phyloP scores from a whole-genome alignment of 1,140 invertebrate genomes.

The Lasioglossum albipes region DNA sequence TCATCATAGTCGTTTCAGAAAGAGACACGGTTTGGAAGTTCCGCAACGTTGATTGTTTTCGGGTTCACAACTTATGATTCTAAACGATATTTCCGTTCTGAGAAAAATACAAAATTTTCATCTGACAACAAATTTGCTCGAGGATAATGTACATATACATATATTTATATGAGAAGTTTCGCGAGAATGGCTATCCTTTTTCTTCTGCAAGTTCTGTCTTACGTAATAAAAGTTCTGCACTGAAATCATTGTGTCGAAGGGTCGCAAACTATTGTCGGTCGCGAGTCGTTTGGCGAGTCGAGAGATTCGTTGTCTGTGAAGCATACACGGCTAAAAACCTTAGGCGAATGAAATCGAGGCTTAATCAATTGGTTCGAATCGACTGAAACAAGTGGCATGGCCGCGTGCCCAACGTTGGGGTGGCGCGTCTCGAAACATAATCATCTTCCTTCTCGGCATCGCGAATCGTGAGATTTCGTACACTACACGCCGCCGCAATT shows the following conservation, averaged over 20 bases:
- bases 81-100: background rate
- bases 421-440: constrained; percentile 32
- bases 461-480: constrained; percentile 33
- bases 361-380: constrained; percentile 42
- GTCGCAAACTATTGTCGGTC: constrained; percentile 21
- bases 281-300: constrained; percentile 33
- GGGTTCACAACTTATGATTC: background rate
- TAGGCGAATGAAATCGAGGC: constrained; percentile 17
- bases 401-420: constrained; percentile 16
- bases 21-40: background rate
- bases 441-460: constrained; percentile 31
- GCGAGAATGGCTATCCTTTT: background rate
- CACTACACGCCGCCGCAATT: constrained; percentile 24
- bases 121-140: constrained; percentile 8
- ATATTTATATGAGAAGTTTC: no score
- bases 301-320: constrained; percentile 58
- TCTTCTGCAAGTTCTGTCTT: constrained; percentile 32
- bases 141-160: background rate
- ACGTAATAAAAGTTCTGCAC: constrained; percentile 9
- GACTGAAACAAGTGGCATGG: constrained; percentile 48
- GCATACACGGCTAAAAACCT: constrained; percentile 25
- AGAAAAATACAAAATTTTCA: background rate
- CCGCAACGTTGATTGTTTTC: background rate
- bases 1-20: background rate
- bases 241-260: constrained; percentile 11